Conservation (phyloP, 2,888 invertebrate genomes). For the Geotrupes spiniger region DNA sequence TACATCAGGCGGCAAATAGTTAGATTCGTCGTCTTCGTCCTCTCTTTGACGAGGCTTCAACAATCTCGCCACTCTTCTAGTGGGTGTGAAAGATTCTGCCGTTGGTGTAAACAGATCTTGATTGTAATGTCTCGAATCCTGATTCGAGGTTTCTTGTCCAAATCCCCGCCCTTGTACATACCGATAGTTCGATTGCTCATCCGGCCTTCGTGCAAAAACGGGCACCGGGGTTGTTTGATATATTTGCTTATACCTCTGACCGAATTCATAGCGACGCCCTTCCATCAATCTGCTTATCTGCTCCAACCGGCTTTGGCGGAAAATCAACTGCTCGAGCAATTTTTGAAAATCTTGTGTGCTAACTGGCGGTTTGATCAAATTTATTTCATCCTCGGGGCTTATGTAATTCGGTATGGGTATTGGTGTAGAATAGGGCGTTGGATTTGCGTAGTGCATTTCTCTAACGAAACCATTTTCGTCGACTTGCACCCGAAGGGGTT, state of each 20-base stretch:
- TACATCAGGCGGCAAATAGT: constrained; percentile 66
- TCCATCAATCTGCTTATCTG: constrained; percentile 50
- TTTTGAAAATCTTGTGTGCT: constrained; percentile 69
- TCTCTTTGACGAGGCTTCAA: constrained; percentile 26
- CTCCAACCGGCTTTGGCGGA: constrained; percentile 62
- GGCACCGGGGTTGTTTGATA: background rate
- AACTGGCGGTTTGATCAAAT: constrained; percentile 64
- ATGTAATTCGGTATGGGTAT: constrained; percentile 28
- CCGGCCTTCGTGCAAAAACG: background rate
- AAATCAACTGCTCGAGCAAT: constrained; percentile 62
- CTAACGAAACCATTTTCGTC: constrained; percentile 45
- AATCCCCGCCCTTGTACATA: background rate
- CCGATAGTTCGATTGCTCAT: constrained; percentile 1
- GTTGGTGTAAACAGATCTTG: constrained; percentile 19
- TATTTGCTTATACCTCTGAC: too few species aligned
- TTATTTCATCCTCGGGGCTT: constrained; percentile 51
- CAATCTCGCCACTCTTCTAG: constrained; percentile 41
- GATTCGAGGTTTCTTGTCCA: background rate
- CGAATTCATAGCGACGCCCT: background rate
- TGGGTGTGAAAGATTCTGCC: constrained; percentile 38
- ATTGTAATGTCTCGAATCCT: background rate
- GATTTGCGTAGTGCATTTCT: constrained; percentile 34
- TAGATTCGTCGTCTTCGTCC: constrained; percentile 47
- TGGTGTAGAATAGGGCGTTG: constrained; percentile 35
- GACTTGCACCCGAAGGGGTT: constrained; percentile 40